A percentile compares a stretch with the other conserved stretches of the same genome.
These are phyloP conservation scores for Mobula birostris DNA, from an alignment of 2,113 vertebrate species.

Conservation along the genomic window DNA sequence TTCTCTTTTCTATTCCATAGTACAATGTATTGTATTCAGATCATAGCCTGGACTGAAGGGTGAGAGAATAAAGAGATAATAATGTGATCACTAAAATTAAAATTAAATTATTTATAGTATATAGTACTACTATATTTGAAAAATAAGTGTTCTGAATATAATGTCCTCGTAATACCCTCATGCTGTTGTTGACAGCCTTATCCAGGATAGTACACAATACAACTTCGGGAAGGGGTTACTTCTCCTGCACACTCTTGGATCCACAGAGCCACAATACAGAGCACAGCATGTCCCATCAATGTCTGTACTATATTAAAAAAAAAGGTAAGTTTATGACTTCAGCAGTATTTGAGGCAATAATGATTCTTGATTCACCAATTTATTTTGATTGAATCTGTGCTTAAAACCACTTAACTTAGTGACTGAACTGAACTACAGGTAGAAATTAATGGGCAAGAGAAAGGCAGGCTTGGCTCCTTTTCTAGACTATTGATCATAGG, in stretches of 20 bases:
- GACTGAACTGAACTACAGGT: background rate
- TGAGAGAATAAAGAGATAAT: background rate
- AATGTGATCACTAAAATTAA: background rate
- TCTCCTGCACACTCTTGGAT: too few species aligned
- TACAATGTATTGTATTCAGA: background rate
- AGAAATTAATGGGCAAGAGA: background rate
- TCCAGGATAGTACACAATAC: too few species aligned
- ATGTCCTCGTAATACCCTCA: background rate
- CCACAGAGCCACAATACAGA: too few species aligned
- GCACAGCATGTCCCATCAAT: too few species aligned
- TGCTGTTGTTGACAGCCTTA: background rate
- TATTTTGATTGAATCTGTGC: background rate
- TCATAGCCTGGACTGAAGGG: background rate
- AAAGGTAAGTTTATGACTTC: background rate
- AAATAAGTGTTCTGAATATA: background rate
- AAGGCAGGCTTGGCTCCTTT: background rate
- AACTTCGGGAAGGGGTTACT: too few species aligned
- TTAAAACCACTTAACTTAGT: background rate
- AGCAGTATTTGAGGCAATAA: background rate
- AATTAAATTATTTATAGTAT: background rate
- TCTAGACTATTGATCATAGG: background rate
- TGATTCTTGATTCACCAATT: background rate
- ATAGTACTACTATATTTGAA: background rate
- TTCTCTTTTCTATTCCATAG: background rate
- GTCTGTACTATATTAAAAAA: background rate